Evolutionary conservation across 2,888 invertebrate genomes (phyloP), one percentile per base, ranked within the genome.

Genomic region (Arctia plantaginis): DNA sequence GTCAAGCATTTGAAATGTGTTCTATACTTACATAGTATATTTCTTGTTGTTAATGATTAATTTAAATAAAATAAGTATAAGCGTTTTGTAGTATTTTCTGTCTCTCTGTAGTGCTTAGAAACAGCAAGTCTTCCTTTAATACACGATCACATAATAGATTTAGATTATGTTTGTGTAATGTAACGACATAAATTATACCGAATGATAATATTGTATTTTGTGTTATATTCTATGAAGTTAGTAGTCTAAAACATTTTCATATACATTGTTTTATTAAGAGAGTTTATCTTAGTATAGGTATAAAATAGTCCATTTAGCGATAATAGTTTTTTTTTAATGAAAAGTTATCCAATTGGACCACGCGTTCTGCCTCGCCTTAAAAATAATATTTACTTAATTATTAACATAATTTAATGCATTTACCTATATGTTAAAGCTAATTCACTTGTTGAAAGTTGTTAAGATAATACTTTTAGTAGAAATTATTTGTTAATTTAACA

Each of bases 311-410:
- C 47, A 67, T 47, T 47, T 47, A 67, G 47, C 12, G 67, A 23
- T 33, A 67, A 23, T 10, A 20, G 47, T 65, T 65, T n/a, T 65
- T 64, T 62, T 64, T 30, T 30, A 47, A 70, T 33, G 20, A 23
- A 33, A 20, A 27, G 39, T 39, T 55, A 62, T 33, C 30, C 13
- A 62, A 65, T 71, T 71, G 47, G 27, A 47, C 44, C 62, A 73
- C 69, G 64, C 82, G 79, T 83, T 83, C 75, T 73, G 81, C 59
- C 66, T 81, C 62, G 78, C 66, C 66, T 65, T 82, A 80, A 76
- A 70, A 74, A 74, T 64, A 72, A 71, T 75, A 73, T 80, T 83
- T 83, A 82, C 83, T 82, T 83, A 83, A 81, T 78, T 83, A 82
- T 71, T 69, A 59, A 30, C 71, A 73, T 18, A 66, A 73, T 51